Evolutionary conservation across 2,888 invertebrate genomes (phyloP).

Genomic region (Tridacna crocea): DNA sequence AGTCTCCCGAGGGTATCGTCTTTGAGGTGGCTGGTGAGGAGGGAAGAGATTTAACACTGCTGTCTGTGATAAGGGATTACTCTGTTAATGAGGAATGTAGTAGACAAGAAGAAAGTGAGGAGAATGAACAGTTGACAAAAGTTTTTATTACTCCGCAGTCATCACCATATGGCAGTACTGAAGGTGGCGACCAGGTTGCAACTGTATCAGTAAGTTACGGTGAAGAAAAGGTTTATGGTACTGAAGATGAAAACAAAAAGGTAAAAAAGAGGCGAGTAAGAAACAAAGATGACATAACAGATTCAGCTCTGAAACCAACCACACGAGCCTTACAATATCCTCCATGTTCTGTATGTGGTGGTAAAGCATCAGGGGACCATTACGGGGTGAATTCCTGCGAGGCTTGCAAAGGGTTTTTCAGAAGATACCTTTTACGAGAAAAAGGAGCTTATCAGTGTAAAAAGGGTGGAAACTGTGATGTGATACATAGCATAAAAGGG

Average conservation of each 20-base stretch:
- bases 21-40: neutral
- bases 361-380: slow-evolving; percentile 57
- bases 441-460: slow-evolving; percentile 59
- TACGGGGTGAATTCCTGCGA: slow-evolving; percentile 61
- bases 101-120: neutral
- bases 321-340: slow-evolving; percentile 52
- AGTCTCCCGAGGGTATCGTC: neutral
- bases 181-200: neutral
- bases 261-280: slow-evolving; percentile 8
- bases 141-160: neutral
- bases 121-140: neutral
- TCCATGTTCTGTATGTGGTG: slow-evolving; percentile 58
- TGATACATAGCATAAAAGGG: slow-evolving; percentile 49
- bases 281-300: neutral
- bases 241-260: neutral
- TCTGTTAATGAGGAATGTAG: neutral
- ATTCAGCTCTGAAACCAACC: neutral
- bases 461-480: slow-evolving; percentile 51
- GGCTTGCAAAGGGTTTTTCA: slow-evolving; percentile 61
- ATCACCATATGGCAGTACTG: neutral
- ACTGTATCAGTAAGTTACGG: neutral
- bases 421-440: slow-evolving; percentile 47
- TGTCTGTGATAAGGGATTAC: neutral
- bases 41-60: neutral
- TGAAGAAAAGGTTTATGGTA: neutral